Base-by-base conservation (phyloP, 2,797 vertebrate genomes). In the Margarornis squamiger region DNA sequence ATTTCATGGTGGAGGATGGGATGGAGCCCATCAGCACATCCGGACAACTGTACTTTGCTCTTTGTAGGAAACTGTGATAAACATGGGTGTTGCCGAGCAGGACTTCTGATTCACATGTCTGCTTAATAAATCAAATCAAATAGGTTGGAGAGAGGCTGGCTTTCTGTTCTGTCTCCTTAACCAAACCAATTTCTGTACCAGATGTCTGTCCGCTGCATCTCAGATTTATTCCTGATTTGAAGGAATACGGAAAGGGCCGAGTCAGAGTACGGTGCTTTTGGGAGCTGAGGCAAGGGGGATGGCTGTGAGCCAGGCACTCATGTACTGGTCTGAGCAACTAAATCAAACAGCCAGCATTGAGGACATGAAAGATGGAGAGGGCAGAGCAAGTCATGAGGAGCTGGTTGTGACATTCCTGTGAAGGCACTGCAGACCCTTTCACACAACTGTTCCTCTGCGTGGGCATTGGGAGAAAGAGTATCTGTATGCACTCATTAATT, bases 401-500 rank as follows among this genome's bases (percentile, higher is more conserved):
- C 61, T 45, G 70, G 9, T 66, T 57, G 52, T 14, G 70, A 34
- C 16, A 21, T 10, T 77, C 2, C 0, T 10, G 3, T 49, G 70
- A 41, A 68, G 68, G 61, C 55, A 16, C 54, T 45, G 22, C 38
- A 36, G 12, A 30, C 19, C 29, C 41, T 30, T 70, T 45, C 57
- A 30, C 23, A 13, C 7, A 21, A 7, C 26, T 14, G 0, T 22
- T 70, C 18, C 22, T 79, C 55, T 63, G 57, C 23, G 34, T 26
- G 32, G n/a, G 36, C 15, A 6, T 4, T 29, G 43, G 7, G 62
- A 8, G 23, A 39, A 29, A 22, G 41, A 27, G 4, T 9, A 8
- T 52, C 48, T 30, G 27, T 18, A 6, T 0, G 0, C 7, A 2
- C 20, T 19, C 1, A 1, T 18, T 57, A 17, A 10, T 21, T 74